phyloP scores from a whole-genome alignment of 2,797 vertebrate genomes.

The Garrulus glandarius region DNA sequence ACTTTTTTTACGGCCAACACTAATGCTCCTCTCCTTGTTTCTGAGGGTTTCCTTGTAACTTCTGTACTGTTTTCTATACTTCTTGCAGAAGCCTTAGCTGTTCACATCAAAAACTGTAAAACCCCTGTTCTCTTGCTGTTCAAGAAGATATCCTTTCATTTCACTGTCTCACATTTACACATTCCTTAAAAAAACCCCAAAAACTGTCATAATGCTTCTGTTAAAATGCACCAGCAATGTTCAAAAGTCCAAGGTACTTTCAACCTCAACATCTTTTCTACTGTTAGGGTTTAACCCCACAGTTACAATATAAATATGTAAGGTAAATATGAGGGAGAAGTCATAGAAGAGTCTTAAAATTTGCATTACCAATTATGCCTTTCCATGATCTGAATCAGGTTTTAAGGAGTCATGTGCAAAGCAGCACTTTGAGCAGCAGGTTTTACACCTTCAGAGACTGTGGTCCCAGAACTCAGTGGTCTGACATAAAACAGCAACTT shows the following conservation, averaged over 20 bases:
- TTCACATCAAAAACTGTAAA: neutral
- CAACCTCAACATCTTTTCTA: neutral
- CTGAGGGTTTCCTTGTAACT: neutral
- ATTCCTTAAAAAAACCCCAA: neutral
- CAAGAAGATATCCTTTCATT: neutral
- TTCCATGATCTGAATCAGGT: neutral
- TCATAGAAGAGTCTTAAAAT: neutral
- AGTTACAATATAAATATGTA: neutral
- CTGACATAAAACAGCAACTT: neutral
- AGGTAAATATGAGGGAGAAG: neutral
- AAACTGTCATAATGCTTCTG: neutral
- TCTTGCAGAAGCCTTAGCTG: neutral
- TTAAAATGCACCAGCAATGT: neutral
- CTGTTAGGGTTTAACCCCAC: neutral
- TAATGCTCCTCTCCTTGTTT: neutral
- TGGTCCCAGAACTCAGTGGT: neutral
- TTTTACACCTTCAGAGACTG: neutral
- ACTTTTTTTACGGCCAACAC: neutral
- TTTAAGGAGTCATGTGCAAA: neutral
- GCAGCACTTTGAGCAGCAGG: neutral
- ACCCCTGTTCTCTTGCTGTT: neutral
- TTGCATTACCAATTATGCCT: neutral
- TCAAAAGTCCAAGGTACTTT: neutral
- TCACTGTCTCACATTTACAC: neutral
- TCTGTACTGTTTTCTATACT: neutral